phyloP scores from a whole-genome alignment of 2,113 vertebrate genomes.

The Equus quagga region DNA sequence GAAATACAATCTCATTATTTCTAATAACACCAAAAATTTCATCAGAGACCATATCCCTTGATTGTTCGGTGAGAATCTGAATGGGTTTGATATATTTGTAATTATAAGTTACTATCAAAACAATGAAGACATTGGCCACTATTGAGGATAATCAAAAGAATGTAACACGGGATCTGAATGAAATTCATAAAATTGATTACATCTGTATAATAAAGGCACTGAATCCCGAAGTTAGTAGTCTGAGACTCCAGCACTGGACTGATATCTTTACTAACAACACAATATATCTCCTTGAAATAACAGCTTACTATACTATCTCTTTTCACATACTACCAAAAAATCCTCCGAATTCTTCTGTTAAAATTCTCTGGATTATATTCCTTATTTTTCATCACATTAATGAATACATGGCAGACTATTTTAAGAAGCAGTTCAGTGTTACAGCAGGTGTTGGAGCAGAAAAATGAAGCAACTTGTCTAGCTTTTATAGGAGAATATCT shows the following conservation, averaged over 20 bases:
- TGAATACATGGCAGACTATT: not conserved
- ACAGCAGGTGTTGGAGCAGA: not conserved
- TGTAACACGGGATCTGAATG: not conserved
- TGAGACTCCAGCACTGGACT: not conserved
- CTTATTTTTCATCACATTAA: not conserved
- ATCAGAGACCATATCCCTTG: not conserved
- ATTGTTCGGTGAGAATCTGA: not conserved
- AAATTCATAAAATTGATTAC: not conserved
- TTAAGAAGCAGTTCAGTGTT: not conserved
- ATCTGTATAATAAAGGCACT: not conserved
- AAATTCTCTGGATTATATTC: not conserved
- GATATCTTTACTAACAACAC: not conserved
- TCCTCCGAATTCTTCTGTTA: not conserved
- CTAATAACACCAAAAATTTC: not conserved
- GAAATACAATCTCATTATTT: not conserved
- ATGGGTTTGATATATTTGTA: not conserved
- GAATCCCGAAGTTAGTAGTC: not conserved
- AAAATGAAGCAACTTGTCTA: not conserved
- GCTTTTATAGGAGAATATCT: not conserved
- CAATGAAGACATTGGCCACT: not conserved
- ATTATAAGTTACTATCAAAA: not conserved
- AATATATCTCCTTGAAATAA: not conserved
- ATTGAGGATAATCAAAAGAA: not conserved
- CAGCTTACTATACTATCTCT: not conserved
- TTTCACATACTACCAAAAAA: not conserved